These are phyloP conservation scores for Macroteleia sp. DNA, from an alignment of 2,888 invertebrate genomes.

Conservation along the genomic window DNA sequence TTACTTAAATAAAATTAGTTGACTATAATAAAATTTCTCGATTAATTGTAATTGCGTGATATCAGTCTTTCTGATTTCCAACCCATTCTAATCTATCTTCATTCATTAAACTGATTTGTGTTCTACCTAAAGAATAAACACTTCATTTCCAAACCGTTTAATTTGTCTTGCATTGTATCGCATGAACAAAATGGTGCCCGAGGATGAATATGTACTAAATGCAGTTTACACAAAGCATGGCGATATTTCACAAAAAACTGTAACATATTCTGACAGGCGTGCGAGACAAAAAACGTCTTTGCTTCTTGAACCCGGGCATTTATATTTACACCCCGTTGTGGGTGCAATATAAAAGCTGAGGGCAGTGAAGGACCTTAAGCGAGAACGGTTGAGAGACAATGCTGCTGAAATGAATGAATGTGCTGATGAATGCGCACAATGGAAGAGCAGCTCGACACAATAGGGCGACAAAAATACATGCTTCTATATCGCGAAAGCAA, in stretches of 20 bases:
- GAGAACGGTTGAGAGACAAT: slow-evolving; percentile 80
- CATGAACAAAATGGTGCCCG: slow-evolving; percentile 6
- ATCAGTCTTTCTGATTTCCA: too few species aligned
- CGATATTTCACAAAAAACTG: slow-evolving; percentile 46
- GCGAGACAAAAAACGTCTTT: slow-evolving; percentile 46
- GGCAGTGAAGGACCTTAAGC: slow-evolving; percentile 74
- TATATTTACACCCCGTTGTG: slow-evolving; percentile 59
- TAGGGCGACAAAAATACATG: slow-evolving; percentile 78
- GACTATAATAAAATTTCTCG: too few species aligned
- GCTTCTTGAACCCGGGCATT: slow-evolving; percentile 44
- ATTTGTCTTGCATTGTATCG: slow-evolving; percentile 40
- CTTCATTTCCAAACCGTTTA: slow-evolving; percentile 31
- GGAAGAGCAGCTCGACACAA: slow-evolving; percentile 76
- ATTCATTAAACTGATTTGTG: slow-evolving; percentile 28
- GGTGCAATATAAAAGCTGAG: slow-evolving; percentile 72
- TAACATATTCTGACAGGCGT: slow-evolving; percentile 40
- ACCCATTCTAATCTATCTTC: slow-evolving; percentile 21
- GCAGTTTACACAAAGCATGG: slow-evolving; percentile 35
- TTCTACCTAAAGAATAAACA: slow-evolving; percentile 6
- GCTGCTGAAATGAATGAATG: slow-evolving; percentile 81
- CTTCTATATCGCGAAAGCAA: slow-evolving; percentile 68
- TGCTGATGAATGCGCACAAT: slow-evolving; percentile 82
- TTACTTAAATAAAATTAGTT: too few species aligned
- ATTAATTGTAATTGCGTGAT: too few species aligned
- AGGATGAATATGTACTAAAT: slow-evolving; percentile 26